Evolutionary conservation across 2,113 vertebrate species (phyloP).

Genomic region (Pachyramphus minor): DNA sequence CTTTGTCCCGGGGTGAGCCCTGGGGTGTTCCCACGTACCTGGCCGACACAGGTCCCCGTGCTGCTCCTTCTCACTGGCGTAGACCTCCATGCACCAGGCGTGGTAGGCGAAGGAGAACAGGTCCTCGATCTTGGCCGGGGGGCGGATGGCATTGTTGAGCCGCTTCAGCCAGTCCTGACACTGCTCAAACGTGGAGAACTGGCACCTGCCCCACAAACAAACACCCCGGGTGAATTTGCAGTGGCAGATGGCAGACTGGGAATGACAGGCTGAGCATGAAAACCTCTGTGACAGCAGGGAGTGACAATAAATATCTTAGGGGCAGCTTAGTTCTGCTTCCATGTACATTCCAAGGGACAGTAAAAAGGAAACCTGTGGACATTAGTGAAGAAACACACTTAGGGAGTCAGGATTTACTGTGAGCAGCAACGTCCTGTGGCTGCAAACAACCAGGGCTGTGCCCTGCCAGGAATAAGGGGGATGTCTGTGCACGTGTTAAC

Average conservation of each 20-base stretch:
- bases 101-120: conserved; percentile 97
- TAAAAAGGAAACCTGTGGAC: background rate
- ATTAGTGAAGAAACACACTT: background rate
- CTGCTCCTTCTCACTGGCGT: conserved; percentile 93
- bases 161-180: conserved; percentile 97
- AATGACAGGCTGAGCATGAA: background rate
- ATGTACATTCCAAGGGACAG: background rate
- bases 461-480: background rate
- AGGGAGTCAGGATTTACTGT: background rate
- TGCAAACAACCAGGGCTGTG: background rate
- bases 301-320: background rate
- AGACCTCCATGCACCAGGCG: conserved; percentile 94
- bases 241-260: background rate
- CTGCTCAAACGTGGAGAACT: conserved; percentile 96
- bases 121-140: conserved; percentile 90
- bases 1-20: background rate
- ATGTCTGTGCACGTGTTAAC: background rate
- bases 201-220: conserved; percentile 81
- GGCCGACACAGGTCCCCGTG: conserved; percentile 93
- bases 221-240: background rate
- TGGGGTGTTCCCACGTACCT: conserved; percentile 67
- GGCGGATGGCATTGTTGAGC: conserved; percentile 80
- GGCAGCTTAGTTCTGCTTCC: background rate
- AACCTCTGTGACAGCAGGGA: background rate
- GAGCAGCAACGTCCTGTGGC: background rate